Evolutionary conservation across 2,797 vertebrate species (phyloP).

Genomic region (Hydrophis major): DNA sequence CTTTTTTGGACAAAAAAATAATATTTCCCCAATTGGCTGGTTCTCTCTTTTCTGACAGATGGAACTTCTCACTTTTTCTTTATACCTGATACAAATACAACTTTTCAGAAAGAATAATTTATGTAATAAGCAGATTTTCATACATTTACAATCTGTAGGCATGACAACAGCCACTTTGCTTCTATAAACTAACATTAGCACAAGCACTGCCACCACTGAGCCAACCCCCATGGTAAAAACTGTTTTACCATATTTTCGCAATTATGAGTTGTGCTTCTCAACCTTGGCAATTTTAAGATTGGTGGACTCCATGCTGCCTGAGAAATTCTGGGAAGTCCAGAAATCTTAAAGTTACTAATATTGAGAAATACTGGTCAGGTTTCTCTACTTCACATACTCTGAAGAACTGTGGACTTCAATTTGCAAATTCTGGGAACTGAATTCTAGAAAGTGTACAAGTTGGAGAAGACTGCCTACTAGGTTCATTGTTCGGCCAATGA

Average conservation of each 20-base stretch:
- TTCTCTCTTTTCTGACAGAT: background rate
- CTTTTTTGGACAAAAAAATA: background rate
- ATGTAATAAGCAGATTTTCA: background rate
- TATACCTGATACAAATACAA: background rate
- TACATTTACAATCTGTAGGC: background rate
- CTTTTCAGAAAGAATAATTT: background rate
- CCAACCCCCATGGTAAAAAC: background rate
- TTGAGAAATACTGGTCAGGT: background rate
- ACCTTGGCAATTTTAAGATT: background rate
- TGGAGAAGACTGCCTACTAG: background rate
- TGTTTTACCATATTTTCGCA: background rate
- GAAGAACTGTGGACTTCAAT: background rate
- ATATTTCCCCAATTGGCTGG: background rate
- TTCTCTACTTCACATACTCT: background rate
- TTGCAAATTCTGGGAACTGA: background rate
- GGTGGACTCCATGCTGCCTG: background rate
- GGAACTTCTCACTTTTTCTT: background rate
- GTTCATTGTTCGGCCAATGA: background rate
- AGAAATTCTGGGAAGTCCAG: background rate
- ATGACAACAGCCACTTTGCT: background rate
- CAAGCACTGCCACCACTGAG: background rate
- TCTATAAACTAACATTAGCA: background rate
- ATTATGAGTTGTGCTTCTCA: background rate
- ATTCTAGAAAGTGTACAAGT: background rate
- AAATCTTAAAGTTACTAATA: background rate